phyloP scores from a whole-genome alignment of 2,888 invertebrate genomes.

The Plemyria rubiginata region DNA sequence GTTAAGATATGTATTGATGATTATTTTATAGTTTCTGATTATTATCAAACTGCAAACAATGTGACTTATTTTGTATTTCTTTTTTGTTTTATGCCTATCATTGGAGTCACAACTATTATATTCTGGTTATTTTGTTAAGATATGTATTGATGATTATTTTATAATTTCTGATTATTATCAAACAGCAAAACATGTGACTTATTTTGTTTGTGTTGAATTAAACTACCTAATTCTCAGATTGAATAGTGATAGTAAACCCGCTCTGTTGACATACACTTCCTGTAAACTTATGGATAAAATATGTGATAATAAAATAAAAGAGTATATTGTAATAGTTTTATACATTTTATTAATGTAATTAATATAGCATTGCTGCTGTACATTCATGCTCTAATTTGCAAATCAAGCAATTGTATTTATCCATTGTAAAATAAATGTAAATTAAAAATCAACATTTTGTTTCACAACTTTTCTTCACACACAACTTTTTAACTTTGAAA shows the following conservation, averaged over 20 bases:
- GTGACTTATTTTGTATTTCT: not conserved
- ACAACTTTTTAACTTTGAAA: not conserved
- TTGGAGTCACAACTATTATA: constrained; percentile 6
- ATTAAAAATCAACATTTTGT: constrained; percentile 41
- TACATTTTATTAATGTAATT: constrained; percentile 55
- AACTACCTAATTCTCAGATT: not conserved
- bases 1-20: not conserved
- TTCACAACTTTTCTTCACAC: constrained; percentile 18
- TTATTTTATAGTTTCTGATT: not conserved
- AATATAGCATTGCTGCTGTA: constrained; percentile 32
- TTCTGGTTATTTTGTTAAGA: not conserved
- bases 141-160: not conserved
- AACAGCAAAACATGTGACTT: not conserved
- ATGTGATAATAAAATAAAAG: constrained; percentile 49
- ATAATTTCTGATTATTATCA: not conserved
- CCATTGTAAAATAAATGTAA: constrained; percentile 43
- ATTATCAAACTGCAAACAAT: not conserved
- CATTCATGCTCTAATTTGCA: constrained; percentile 41
- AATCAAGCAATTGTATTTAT: constrained; percentile 42
- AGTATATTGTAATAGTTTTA: constrained; percentile 55
- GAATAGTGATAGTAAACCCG: constrained; percentile 14
- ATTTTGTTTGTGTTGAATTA: not conserved
- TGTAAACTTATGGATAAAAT: constrained; percentile 19
- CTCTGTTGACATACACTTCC: constrained; percentile 8
- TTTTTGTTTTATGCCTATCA: too few species aligned